These are phyloP conservation scores for Ophioderma brevispina DNA, from an alignment of 35 echinoderm and acorn worm genomes.

Conservation along the genomic window DNA sequence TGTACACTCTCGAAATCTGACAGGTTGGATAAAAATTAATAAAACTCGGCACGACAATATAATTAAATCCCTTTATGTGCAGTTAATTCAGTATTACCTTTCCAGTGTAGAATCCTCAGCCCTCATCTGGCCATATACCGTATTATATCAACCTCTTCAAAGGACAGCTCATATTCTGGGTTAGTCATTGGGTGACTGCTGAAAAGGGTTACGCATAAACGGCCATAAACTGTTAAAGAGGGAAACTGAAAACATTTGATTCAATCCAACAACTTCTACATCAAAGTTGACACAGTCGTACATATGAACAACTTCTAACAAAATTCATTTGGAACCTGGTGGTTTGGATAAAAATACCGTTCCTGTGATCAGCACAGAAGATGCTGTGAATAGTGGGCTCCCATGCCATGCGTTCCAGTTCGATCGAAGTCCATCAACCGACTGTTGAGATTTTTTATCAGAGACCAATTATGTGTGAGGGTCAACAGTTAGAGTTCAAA, in stretches of 20 bases:
- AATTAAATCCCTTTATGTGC: no score
- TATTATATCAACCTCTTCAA: slow-evolving; percentile 89
- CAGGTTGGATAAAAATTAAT: no score
- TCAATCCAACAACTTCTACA: background rate
- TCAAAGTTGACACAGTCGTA: background rate
- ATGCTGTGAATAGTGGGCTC: background rate
- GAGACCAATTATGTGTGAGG: no score
- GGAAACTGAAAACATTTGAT: background rate
- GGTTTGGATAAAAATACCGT: background rate
- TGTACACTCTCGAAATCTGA: no score
- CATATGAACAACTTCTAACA: no score
- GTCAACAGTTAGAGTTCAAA: no score
- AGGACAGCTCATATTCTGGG: slow-evolving; percentile 79
- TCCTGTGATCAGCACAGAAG: background rate
- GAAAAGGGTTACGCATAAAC: slow-evolving; percentile 75
- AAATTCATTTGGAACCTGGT: background rate
- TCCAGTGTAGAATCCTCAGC: slow-evolving; percentile 93
- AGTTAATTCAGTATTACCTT: slow-evolving; percentile 53
- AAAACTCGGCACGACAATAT: no score
- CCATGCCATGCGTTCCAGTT: background rate
- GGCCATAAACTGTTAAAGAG: slow-evolving; percentile 97
- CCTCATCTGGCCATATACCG: slow-evolving; percentile 75
- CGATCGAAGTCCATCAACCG: no score
- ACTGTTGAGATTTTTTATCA: no score
- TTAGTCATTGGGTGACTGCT: slow-evolving; percentile 96